Evolutionary conservation across 1,140 invertebrate species (phyloP).

Genomic region (Aphelenchoides besseyi): DNA sequence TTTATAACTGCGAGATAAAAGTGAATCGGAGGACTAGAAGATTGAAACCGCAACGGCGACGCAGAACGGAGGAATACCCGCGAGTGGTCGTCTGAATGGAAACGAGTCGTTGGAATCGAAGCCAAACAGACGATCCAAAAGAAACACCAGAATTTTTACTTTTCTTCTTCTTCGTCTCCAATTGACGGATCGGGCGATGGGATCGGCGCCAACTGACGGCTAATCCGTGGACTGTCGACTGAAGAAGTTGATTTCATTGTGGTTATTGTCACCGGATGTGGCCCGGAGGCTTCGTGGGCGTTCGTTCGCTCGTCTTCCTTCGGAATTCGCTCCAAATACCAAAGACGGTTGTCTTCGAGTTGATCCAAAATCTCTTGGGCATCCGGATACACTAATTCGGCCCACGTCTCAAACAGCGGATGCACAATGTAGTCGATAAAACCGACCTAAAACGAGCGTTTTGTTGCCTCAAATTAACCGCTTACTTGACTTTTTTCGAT

Average conservation of each 20-base stretch:
- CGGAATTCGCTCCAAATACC: constrained; percentile 70
- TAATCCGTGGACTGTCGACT: background rate
- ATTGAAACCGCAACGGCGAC: too few relatives aligned
- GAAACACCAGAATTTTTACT: too few relatives aligned
- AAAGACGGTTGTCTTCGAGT: constrained; percentile 94
- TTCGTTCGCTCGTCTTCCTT: constrained; percentile 33
- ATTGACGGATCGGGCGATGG: constrained; percentile 9
- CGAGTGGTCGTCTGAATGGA: too few relatives aligned
- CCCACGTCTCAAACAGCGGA: constrained; percentile 98
- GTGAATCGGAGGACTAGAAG: too few relatives aligned
- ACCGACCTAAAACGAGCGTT: constrained; percentile 73
- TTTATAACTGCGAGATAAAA: too few relatives aligned
- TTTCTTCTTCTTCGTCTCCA: background rate
- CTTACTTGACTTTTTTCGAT: constrained; percentile 91
- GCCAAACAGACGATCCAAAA: too few relatives aligned
- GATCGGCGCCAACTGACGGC: background rate
- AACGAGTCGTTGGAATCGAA: too few relatives aligned
- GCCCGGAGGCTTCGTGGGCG: background rate
- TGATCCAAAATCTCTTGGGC: constrained; percentile 94
- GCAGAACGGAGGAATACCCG: too few relatives aligned
- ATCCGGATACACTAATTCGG: constrained; percentile 94
- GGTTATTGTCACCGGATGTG: background rate
- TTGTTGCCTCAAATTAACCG: background rate
- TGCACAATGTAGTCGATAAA: constrained; percentile 99
- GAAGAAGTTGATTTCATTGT: background rate